Base-by-base conservation (phyloP, 2,888 invertebrate species). In the Calameuta idolon region DNA sequence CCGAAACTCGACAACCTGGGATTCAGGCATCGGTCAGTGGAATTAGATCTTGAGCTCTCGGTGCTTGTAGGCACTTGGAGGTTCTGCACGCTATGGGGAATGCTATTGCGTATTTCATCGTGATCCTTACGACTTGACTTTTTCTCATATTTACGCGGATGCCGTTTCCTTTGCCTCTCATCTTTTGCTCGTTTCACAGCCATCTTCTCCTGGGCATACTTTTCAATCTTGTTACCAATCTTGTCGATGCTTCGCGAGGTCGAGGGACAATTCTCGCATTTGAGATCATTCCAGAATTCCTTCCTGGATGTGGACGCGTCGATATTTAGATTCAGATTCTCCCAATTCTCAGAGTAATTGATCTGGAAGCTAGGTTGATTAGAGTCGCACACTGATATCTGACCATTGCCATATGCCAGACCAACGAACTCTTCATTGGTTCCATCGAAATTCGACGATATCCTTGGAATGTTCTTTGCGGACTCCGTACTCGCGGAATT, bases 301-400 rank as follows among this genome's bases (percentile, higher is more conserved):
- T 88, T 87, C 0, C 87, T 85, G 1, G 89, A 86, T 12, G 86
- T 86, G 1, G 88, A 88, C 0, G 89, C 88, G 69, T 89, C 89
- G 34, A 90, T 91, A 69, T 90, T 91, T 0, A 90, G 55, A 80
- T 91, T 91, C 4, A 91, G 79, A 76, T 89, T 91, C 78, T 92
- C 91, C 92, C 91, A 92, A 79, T 92, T 92, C 75, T 91, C 91
- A 0, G 90, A 88, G 76, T 91, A 91, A 75, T 91, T 90, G 15
- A 91, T 89, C 55, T 90, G 91, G 55, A 91, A 88, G 30, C 87
- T 85, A 9, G 90, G 84, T 31, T 89, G 90, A 80, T 90, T 90
- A 12, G 89, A 89, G 71, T 91, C 90, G 79, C 91, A 91, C 0
- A 91, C 88, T 4, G 90, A 84, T 23, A 91, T 84, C 76, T 91